Evolutionary conservation across 2,888 invertebrate genomes (phyloP).

Genomic region (Cosmopolites sordidus): DNA sequence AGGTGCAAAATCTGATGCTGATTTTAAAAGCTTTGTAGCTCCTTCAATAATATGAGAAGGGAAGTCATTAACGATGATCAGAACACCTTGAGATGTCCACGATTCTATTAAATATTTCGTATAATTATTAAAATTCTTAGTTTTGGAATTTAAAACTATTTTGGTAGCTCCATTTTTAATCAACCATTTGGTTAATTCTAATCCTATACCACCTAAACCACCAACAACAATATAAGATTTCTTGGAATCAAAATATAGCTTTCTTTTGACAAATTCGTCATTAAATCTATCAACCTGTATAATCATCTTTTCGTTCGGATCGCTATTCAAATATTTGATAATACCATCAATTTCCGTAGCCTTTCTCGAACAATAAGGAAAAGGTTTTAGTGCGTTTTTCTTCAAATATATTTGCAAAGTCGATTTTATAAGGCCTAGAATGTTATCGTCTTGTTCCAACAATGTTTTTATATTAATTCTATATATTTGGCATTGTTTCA

Average conservation of each 20-base stretch:
- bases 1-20: slow-evolving; percentile 60
- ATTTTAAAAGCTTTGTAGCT: slow-evolving; percentile 62
- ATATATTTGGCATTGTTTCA: slow-evolving; percentile 15
- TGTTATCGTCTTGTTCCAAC: background rate
- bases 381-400: slow-evolving; percentile 1
- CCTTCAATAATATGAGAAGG: slow-evolving; percentile 68
- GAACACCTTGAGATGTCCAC: slow-evolving; percentile 67
- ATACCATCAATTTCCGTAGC: background rate
- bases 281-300: background rate
- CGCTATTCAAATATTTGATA: slow-evolving; percentile 2
- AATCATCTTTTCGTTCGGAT: slow-evolving; percentile 3
- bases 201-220: slow-evolving; percentile 4
- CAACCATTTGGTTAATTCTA: slow-evolving; percentile 4
- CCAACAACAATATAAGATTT: slow-evolving; percentile 6
- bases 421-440: background rate
- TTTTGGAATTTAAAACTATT: slow-evolving; percentile 5
- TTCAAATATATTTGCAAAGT: slow-evolving; percentile 4
- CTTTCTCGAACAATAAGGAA: background rate
- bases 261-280: background rate
- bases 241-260: background rate
- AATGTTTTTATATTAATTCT: slow-evolving; percentile 6
- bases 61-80: slow-evolving; percentile 62
- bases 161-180: slow-evolving; percentile 3
- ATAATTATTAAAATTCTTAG: background rate
- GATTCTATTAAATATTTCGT: background rate